Base-by-base conservation (phyloP, 1,140 invertebrate genomes). In the Ostrea edulis region DNA sequence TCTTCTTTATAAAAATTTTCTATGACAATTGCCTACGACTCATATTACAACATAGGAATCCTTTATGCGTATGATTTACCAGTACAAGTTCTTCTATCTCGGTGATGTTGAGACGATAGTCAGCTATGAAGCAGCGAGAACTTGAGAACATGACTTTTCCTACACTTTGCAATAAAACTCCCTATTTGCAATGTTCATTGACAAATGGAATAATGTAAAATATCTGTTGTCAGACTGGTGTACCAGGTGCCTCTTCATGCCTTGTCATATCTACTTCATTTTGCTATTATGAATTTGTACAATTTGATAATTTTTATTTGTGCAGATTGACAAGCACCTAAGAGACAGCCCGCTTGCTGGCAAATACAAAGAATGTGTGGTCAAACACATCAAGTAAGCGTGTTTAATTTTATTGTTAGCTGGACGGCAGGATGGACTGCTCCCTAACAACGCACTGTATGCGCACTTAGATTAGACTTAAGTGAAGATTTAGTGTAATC, bases 351-450 rank as follows among this genome's bases (percentile, higher is more conserved):
- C 17, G 0, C 12, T 86, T n/a, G 20, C 20, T 29, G 55, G 54
- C 29, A 85, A 65, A 22, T 88, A 86, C 58, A 82, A 68, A 86
- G 71, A 81, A 68, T 88, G 87, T 68, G 58, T 29, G 0, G 87
- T 88, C 77, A 82, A 71, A 83, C 84, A 88, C 65, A 88, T 88
- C 44, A 53, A 53, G 87, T 88, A 82, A 88, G 87, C 85, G 9
- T 86, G 54, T n/a, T n/a, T n/a, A n/a, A n/a, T n/a, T n/a, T n/a
- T n/a, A n/a, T n/a, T n/a, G n/a, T 51, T 44, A 44, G 25, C 2
- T 17, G n/a, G 17, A 22, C 22, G n/a, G 11, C 44, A 35, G 14
- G 25, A 81, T 81, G n/a, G 1, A 22, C 22, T 77, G n/a, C 35
- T 44, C 35, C 5, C 35, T 44, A n/a, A 44, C 35, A 44, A 5